Percentiles rank a stretch among this genome's conserved stretches.
Conservation (phyloP, 2,797 vertebrate species). For the Dipus sagitta region DNA sequence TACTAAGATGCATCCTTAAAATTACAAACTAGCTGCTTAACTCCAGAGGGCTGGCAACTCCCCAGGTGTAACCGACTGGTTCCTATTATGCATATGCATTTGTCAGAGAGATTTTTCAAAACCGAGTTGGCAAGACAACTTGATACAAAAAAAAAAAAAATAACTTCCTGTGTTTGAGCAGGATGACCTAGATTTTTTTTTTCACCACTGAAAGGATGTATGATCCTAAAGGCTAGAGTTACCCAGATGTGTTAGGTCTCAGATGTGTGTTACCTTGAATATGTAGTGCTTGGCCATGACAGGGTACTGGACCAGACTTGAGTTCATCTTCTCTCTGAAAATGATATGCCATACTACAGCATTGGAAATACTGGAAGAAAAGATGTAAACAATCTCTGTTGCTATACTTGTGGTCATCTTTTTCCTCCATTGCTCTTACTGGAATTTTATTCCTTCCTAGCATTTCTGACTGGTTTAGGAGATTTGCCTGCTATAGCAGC, state of each 20-base stretch:
- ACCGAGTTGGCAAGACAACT: not conserved
- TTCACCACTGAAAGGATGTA: not conserved
- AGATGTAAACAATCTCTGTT: not conserved
- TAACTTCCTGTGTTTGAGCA: not conserved
- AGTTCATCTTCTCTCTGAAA: conserved; percentile 49
- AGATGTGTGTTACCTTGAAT: conserved; percentile 33
- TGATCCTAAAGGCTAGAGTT: not conserved
- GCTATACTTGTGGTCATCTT: not conserved
- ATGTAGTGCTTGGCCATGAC: not conserved
- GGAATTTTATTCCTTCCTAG: not conserved
- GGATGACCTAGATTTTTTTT: not conserved
- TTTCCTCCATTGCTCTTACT: not conserved
- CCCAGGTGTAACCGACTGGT: not conserved
- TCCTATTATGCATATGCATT: not conserved
- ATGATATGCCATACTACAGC: not conserved
- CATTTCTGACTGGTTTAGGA: not conserved
- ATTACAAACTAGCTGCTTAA: not conserved
- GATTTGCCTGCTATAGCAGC: not conserved
- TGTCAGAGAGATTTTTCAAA: not conserved
- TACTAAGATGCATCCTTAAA: not conserved
- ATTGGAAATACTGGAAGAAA: not conserved
- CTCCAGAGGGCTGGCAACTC: not conserved
- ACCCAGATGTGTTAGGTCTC: conserved; percentile 35
- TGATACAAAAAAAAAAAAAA: not conserved
- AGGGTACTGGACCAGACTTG: conserved; percentile 60